Conservation (phyloP, 2,888 invertebrate species). For the Lapara coniferarum region DNA sequence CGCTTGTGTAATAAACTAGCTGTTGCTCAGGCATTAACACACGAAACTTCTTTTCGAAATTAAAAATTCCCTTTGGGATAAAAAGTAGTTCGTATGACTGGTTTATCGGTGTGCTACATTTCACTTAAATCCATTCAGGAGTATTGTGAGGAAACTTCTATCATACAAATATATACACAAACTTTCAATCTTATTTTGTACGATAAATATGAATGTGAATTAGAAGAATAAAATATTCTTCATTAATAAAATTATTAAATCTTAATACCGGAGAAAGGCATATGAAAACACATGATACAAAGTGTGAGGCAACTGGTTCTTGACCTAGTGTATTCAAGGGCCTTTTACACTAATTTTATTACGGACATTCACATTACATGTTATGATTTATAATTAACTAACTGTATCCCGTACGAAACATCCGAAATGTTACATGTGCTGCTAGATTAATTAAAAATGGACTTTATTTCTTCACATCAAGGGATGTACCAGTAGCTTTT, state of each 20-base stretch:
- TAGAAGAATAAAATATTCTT: no score
- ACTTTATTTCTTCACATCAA: background rate
- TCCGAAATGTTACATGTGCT: background rate
- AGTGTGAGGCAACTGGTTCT: slow-evolving; percentile 19
- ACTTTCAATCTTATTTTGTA: no score
- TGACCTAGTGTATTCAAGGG: slow-evolving; percentile 24
- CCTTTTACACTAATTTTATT: slow-evolving; percentile 18
- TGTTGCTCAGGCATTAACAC: no score
- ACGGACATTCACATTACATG: slow-evolving; percentile 41
- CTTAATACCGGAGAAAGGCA: background rate
- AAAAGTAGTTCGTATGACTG: no score
- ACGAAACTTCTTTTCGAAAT: no score
- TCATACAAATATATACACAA: no score
- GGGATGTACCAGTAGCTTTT: background rate
- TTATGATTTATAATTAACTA: slow-evolving; percentile 50
- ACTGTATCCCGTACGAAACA: slow-evolving; percentile 38
- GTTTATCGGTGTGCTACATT: no score
- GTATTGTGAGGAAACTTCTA: no score
- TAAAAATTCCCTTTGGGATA: no score
- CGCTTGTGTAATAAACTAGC: no score
- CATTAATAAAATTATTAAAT: background rate
- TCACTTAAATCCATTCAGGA: no score
- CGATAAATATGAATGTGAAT: no score
- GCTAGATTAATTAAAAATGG: background rate
- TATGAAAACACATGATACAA: slow-evolving; percentile 12